Evolutionary conservation across 1,140 invertebrate species (phyloP).

Genomic region (Calycopis cecrops): DNA sequence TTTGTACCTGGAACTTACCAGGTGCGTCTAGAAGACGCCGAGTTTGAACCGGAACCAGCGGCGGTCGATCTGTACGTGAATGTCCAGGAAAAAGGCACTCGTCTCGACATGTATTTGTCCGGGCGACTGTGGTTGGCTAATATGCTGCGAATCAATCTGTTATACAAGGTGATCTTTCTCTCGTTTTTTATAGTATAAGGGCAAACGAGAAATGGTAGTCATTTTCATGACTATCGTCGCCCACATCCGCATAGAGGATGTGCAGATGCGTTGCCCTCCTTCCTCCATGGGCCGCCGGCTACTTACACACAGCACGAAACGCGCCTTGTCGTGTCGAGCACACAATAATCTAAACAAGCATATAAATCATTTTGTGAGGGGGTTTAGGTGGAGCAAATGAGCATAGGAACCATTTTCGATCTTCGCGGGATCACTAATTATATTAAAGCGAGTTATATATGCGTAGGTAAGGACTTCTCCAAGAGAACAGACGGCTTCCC

Average conservation of each 20-base stretch:
- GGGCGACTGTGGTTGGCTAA: slow-evolving; percentile 44
- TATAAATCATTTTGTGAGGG: background rate
- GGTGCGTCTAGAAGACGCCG: slow-evolving; percentile 35
- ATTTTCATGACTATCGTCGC: too few species aligned
- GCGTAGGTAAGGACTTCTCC: slow-evolving; percentile 45
- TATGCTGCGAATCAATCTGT: slow-evolving; percentile 35
- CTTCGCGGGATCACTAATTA: too few species aligned
- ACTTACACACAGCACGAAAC: too few species aligned
- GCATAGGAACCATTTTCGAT: too few species aligned
- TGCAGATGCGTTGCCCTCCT: too few species aligned
- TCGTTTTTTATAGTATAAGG: background rate
- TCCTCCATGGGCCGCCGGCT: too few species aligned
- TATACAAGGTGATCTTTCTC: slow-evolving; percentile 48
- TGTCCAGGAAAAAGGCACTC: slow-evolving; percentile 31
- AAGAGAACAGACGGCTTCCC: slow-evolving; percentile 36
- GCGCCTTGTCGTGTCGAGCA: too few species aligned
- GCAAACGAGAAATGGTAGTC: too few species aligned
- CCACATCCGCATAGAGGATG: too few species aligned
- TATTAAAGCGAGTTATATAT: too few species aligned
- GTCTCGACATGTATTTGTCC: slow-evolving; percentile 37
- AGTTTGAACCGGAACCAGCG: background rate
- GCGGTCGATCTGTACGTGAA: slow-evolving; percentile 33
- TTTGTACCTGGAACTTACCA: slow-evolving; percentile 32
- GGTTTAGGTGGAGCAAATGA: too few species aligned
- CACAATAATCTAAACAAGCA: too few species aligned